Conservation (phyloP, 1,140 invertebrate genomes). For the Ridgeia piscesae region DNA sequence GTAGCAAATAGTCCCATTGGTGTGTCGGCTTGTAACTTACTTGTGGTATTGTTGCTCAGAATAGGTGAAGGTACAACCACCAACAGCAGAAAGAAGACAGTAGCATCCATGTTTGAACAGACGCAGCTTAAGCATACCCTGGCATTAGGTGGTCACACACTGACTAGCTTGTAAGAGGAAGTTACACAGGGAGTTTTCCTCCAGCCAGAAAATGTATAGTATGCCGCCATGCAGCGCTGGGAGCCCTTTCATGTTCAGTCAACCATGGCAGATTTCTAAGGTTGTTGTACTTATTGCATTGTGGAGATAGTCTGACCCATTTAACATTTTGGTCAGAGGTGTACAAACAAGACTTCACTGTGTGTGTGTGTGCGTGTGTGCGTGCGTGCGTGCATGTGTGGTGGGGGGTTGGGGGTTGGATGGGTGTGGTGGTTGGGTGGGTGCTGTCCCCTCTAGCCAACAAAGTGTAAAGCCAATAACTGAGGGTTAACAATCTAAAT, state of each 20-base stretch:
- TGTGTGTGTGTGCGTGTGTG: not conserved
- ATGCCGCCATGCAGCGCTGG: not conserved
- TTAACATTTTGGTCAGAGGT: not conserved
- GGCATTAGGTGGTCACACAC: not conserved
- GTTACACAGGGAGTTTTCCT: not conserved
- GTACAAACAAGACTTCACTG: not conserved
- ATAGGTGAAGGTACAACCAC: not conserved
- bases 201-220: not conserved
- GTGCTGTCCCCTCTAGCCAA: too few relatives aligned
- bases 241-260: not conserved
- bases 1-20: not conserved
- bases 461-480: too few relatives aligned
- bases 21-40: not conserved
- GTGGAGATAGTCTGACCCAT: not conserved
- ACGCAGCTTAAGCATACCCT: not conserved
- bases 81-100: not conserved
- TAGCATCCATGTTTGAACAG: not conserved
- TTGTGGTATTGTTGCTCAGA: too few relatives aligned
- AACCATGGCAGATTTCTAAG: not conserved
- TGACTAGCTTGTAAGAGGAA: not conserved
- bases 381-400: not conserved
- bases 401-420: not conserved
- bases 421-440: too few relatives aligned
- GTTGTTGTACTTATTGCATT: not conserved
- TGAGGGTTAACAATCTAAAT: too few relatives aligned